Evolutionary conservation across 2,113 vertebrate species (phyloP).

Genomic region (Notothenia coriiceps): DNA sequence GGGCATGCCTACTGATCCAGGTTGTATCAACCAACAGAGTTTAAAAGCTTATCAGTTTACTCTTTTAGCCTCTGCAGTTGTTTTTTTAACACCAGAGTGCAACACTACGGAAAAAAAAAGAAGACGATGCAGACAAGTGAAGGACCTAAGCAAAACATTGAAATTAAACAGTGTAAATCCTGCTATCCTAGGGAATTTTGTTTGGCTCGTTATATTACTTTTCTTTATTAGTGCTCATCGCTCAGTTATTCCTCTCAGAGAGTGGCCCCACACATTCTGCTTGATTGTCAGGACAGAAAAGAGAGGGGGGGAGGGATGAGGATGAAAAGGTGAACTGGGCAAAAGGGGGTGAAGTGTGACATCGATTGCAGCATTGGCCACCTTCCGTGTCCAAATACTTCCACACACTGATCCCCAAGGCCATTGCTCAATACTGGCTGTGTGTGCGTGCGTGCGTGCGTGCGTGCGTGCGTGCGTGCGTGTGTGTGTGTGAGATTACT

Average conservation of each 20-base stretch:
- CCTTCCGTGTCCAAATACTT: constrained; percentile 50
- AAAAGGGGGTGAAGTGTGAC: constrained; percentile 70
- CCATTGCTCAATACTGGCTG: constrained; percentile 42
- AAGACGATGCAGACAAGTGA: too few species aligned
- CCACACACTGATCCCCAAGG: constrained; percentile 42
- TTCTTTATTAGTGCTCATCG: constrained; percentile 28
- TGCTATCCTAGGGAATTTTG: too few species aligned
- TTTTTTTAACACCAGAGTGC: too few species aligned
- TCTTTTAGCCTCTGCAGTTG: too few species aligned
- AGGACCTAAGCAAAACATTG: too few species aligned
- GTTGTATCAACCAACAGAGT: too few species aligned
- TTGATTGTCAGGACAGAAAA: constrained; percentile 24
- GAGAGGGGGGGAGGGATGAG: constrained; percentile 13
- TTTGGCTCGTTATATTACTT: neutral
- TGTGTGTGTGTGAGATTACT: neutral
- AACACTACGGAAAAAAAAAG: too few species aligned
- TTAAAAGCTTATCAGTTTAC: too few species aligned
- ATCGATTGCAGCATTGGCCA: constrained; percentile 69
- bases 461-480: constrained; percentile 28
- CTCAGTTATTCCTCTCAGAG: neutral
- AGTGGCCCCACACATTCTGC: constrained; percentile 8
- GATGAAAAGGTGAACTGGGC: constrained; percentile 39
- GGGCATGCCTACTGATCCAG: too few species aligned
- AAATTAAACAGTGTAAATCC: too few species aligned
- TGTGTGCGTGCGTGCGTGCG: constrained; percentile 42